Evolutionary conservation across 2,888 invertebrate species (phyloP).

Genomic region (Noctua fimbriata): DNA sequence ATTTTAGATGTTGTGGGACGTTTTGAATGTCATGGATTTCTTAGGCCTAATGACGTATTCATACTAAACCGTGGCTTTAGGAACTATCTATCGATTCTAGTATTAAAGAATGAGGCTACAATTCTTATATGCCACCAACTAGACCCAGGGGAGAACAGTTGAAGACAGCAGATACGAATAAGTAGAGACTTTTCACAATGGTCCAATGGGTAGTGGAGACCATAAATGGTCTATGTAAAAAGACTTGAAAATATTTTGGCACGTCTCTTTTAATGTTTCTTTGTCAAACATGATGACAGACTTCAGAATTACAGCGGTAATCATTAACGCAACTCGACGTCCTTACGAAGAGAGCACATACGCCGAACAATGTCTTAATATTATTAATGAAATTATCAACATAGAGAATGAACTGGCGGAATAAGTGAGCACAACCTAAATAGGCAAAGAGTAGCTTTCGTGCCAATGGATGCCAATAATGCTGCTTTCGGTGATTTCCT

Average conservation of each 20-base stretch:
- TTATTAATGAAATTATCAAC: constrained; percentile 13
- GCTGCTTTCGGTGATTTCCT: constrained; percentile 6
- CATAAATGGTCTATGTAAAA: constrained; percentile 22
- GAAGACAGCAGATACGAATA: constrained; percentile 11
- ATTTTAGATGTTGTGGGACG: constrained; percentile 17
- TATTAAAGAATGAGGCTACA: constrained; percentile 17
- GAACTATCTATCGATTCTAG: constrained; percentile 10
- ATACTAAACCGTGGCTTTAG: constrained; percentile 35
- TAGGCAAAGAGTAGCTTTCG: constrained; percentile 25
- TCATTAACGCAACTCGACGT: constrained; percentile 21
- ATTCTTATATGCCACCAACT: constrained; percentile 13
- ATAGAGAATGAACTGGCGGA: constrained; percentile 26
- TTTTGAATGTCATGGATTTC: constrained; percentile 9
- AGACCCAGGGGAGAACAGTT: constrained; percentile 17
- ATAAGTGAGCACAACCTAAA: constrained; percentile 5
- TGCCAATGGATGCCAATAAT: constrained; percentile 14
- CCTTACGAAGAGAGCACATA: constrained; percentile 16
- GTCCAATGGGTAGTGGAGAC: constrained; percentile 13
- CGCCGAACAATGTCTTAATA: constrained; percentile 11
- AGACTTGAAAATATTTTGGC: constrained; percentile 24
- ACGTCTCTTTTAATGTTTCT: constrained; percentile 21
- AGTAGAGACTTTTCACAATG: constrained; percentile 14
- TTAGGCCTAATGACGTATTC: constrained; percentile 29
- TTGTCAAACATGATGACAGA: constrained; percentile 25
- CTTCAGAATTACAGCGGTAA: constrained; percentile 25